Evolutionary conservation across 2,113 vertebrate species (phyloP).

Genomic region (Pteruthius melanotis): DNA sequence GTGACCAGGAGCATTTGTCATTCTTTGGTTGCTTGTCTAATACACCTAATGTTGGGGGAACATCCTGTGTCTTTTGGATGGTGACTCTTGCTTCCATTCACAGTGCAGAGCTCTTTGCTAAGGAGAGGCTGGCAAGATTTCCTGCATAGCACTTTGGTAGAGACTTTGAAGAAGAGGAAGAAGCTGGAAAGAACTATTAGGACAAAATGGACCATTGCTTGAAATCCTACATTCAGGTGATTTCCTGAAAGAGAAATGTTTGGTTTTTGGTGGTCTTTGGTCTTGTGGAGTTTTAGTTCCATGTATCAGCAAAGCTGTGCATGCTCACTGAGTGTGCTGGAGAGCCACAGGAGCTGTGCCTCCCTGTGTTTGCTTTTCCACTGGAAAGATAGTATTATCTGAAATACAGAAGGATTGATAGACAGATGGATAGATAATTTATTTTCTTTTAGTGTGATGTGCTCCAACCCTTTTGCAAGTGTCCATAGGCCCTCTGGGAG

Average conservation of each 20-base stretch:
- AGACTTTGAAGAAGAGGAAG: not conserved
- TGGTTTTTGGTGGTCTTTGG: not conserved
- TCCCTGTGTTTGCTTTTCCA: not conserved
- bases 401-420: not conserved
- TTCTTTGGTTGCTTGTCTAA: not conserved
- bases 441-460: not conserved
- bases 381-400: not conserved
- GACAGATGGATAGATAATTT: not conserved
- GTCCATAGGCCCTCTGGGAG: not conserved
- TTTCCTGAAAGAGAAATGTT: not conserved
- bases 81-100: conserved; percentile 21
- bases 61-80: not conserved
- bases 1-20: not conserved
- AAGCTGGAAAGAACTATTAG: not conserved
- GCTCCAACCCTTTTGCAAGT: not conserved
- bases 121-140: not conserved
- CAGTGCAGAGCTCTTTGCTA: not conserved
- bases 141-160: not conserved
- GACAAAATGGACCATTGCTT: not conserved
- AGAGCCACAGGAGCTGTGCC: not conserved
- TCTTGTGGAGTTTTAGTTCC: not conserved
- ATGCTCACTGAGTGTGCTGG: not conserved
- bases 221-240: not conserved
- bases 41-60: not conserved
- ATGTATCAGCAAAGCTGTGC: not conserved